Percentiles rank a stretch among this genome's conserved stretches.
Evolutionary conservation across 1,140 invertebrate genomes (phyloP).

Genomic region (Aphis craccivora): DNA sequence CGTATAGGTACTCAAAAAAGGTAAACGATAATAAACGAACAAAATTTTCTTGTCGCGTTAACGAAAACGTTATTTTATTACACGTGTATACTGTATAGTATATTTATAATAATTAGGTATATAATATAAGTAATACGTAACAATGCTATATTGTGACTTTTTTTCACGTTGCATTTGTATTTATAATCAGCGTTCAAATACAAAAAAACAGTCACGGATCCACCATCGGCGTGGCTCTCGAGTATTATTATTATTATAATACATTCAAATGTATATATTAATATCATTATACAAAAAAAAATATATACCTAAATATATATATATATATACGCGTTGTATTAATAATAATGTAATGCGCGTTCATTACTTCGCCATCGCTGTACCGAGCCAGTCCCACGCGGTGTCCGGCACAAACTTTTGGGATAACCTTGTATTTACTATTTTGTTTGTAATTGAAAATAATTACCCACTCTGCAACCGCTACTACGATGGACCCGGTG

Average conservation of each 20-base stretch:
- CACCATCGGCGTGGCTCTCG: not conserved
- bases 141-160: not conserved
- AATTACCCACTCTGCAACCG: not conserved
- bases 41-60: too few relatives aligned
- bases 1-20: too few relatives aligned
- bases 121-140: not conserved
- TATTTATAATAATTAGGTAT: too few relatives aligned
- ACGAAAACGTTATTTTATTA: too few relatives aligned
- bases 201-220: not conserved
- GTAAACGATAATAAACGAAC: too few relatives aligned
- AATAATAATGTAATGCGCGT: not conserved
- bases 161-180: not conserved
- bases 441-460: constrained; percentile 32
- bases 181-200: not conserved
- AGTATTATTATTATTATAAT: not conserved
- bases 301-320: too few relatives aligned
- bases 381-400: constrained; percentile 2
- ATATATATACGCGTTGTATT: not conserved
- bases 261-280: not conserved
- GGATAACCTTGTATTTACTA: not conserved
- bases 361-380: not conserved
- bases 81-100: too few relatives aligned
- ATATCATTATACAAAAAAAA: not conserved
- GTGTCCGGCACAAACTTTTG: constrained; percentile 28
- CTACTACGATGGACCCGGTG: not conserved